phyloP scores from a whole-genome alignment of 2,113 vertebrate genomes.

The Tyto alba region DNA sequence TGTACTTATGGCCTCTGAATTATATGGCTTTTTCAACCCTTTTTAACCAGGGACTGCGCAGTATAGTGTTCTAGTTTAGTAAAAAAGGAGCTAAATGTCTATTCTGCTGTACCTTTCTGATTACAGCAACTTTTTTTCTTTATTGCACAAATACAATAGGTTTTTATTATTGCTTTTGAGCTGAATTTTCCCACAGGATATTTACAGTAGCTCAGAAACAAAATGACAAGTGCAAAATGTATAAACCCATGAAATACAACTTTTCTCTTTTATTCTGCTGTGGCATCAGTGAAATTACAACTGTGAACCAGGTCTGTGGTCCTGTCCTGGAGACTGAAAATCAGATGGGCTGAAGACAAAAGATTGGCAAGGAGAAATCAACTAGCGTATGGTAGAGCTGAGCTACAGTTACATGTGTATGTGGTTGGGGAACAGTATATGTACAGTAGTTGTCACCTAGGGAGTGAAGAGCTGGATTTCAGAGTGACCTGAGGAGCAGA shows the following conservation, averaged over 20 bases:
- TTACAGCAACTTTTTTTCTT: not conserved
- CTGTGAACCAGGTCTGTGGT: not conserved
- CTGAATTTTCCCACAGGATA: not conserved
- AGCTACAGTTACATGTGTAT: not conserved
- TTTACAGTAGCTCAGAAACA: not conserved
- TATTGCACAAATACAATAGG: not conserved
- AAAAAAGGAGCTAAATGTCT: not conserved
- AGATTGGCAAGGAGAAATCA: not conserved
- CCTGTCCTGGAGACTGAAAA: not conserved
- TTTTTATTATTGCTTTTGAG: constrained; percentile 4
- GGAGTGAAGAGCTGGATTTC: not conserved
- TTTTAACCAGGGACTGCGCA: not conserved
- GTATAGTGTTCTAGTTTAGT: not conserved
- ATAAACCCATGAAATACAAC: not conserved
- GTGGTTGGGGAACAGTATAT: not conserved
- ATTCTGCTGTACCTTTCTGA: not conserved
- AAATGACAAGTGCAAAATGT: not conserved
- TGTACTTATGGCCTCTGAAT: not conserved
- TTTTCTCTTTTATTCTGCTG: not conserved
- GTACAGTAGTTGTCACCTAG: not conserved
- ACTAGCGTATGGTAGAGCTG: not conserved
- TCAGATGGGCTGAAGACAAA: not conserved
- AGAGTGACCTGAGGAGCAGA: not conserved
- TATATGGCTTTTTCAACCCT: not conserved
- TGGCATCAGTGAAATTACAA: not conserved